Base-by-base conservation (phyloP, 2,888 invertebrate species). In the Cremastinae sp. region DNA sequence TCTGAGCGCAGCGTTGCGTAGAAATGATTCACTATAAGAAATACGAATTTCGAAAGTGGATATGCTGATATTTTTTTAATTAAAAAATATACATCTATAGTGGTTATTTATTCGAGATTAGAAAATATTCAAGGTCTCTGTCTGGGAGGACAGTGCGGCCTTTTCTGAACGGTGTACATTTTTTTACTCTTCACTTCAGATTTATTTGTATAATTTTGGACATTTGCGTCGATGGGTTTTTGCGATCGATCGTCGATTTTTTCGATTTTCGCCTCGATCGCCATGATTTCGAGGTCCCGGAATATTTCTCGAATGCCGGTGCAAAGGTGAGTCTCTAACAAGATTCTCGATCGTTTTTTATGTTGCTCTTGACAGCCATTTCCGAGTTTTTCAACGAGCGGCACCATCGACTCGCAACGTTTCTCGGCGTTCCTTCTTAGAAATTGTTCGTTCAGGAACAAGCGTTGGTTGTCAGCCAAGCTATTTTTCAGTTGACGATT, bases 381-480 rank as follows among this genome's bases (percentile, higher is more conserved):
- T 28, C 47, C 79, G 0, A 84, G 59, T 34, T 75, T 74, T 20
- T 79, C 69, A n/a, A 84, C 49, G 10, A 72, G 61, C 3, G 78
- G 74, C 12, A 70, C 73, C 16, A 84, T 53, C 28, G 66, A 61
- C 18, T 78, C 68, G 34, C 78, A 79, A 10, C 77, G 78, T 5
- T 74, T 56, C n/a, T 85, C 85, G 1, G 75, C 80, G 16, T 28
- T 79, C 12, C 75, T 47, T 51, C 83, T 71, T 1, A 68, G 66
- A 38, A 73, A 18, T 47, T 65, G 77, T 43, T 85, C 83, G 5
- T 59, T 36, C 5, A 65, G 38, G 0, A 84, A 12, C 38, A 80
- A 49, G 9, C 61, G 65, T 16, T 72, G 73, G 9, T 76, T 80
- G 8, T 59, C 65, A n/a, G 56, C 64, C 16, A 85, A 65, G n/a